phyloP scores from a whole-genome alignment of 2,888 invertebrate genomes.

The Charanyca ferruginea region DNA sequence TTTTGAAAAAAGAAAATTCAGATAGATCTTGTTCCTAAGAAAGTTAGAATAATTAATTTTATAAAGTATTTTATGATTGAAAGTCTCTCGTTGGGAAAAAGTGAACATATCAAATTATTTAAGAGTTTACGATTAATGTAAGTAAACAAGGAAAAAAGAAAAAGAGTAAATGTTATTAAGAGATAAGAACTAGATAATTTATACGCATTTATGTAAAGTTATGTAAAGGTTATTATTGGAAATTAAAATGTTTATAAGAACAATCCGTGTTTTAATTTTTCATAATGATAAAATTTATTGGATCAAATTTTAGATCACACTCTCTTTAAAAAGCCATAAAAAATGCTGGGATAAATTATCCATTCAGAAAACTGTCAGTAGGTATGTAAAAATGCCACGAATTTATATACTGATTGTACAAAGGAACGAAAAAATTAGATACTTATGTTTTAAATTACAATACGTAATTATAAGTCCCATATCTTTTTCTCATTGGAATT shows the following conservation, averaged over 20 bases:
- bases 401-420: too few relatives aligned
- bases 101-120: conserved; percentile 38
- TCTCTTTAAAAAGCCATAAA: too few relatives aligned
- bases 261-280: conserved; percentile 19
- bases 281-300: too few relatives aligned
- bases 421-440: too few relatives aligned
- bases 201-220: conserved; percentile 51
- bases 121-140: conserved; percentile 6
- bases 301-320: too few relatives aligned
- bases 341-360: too few relatives aligned
- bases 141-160: too few relatives aligned
- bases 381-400: too few relatives aligned
- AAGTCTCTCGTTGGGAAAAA: not conserved
- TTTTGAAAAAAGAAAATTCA: not conserved
- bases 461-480: too few relatives aligned
- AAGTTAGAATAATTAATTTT: not conserved
- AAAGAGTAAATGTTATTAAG: conserved; percentile 1
- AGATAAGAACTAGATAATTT: conserved; percentile 36
- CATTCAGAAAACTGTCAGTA: too few relatives aligned
- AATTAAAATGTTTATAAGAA: conserved; percentile 50
- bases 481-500: too few relatives aligned
- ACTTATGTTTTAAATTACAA: too few relatives aligned
- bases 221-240: conserved; percentile 59
- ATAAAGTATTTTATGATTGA: conserved; percentile 15
- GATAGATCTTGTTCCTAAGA: not conserved